phyloP scores from a whole-genome alignment of 2,113 vertebrate genomes.

The Halichoerus grypus region DNA sequence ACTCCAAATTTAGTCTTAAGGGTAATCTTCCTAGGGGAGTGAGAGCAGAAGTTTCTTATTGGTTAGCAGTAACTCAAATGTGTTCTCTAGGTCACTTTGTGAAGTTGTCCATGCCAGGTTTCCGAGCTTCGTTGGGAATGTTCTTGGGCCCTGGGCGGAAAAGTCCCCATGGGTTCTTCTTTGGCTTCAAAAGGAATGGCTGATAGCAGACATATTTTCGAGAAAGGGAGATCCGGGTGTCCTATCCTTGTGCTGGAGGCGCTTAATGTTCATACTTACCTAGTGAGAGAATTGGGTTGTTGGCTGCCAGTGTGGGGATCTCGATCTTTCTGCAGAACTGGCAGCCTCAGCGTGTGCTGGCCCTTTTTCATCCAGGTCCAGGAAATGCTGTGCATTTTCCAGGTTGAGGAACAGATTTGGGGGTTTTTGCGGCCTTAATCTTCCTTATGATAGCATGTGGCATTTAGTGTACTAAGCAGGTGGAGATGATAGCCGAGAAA shows the following conservation, averaged over 20 bases:
- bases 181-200: neutral
- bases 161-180: neutral
- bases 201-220: neutral
- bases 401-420: neutral
- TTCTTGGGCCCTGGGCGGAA: neutral
- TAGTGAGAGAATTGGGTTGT: neutral
- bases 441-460: neutral
- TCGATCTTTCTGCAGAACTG: neutral
- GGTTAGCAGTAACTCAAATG: neutral
- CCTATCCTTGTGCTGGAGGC: fast-evolving
- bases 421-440: neutral
- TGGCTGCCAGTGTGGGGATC: neutral
- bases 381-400: neutral
- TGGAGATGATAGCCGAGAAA: neutral
- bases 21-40: neutral
- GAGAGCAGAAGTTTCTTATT: neutral
- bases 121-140: neutral
- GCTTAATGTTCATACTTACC: neutral
- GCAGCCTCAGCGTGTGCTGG: neutral
- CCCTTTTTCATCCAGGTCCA: neutral
- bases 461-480: neutral
- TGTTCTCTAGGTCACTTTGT: neutral
- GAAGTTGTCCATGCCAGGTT: neutral
- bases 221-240: too few species aligned
- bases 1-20: neutral